Evolutionary conservation across 2,797 vertebrate genomes (phyloP).

Genomic region (Neosalanx taihuensis): DNA sequence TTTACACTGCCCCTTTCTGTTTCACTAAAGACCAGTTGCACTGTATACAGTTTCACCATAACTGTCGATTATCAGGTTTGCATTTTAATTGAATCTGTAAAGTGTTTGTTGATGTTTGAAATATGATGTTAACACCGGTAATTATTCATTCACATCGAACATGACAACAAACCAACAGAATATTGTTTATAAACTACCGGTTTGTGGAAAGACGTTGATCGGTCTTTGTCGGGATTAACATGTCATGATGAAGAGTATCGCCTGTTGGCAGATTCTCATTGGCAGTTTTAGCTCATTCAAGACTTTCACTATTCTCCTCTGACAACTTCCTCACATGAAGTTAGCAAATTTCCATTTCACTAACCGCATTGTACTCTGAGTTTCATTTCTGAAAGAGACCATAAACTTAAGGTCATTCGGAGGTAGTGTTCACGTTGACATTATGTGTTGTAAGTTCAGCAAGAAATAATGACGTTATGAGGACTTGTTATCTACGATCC

Average conservation of each 20-base stretch:
- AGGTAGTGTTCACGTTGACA: background rate
- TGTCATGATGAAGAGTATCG: conserved; percentile 38
- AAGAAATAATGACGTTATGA: background rate
- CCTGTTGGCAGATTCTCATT: conserved; percentile 41
- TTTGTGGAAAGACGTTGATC: conserved; percentile 33
- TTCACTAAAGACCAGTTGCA: background rate
- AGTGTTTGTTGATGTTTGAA: background rate
- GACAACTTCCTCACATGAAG: conserved; percentile 38
- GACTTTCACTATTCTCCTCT: conserved; percentile 30
- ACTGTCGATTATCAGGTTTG: background rate
- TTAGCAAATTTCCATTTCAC: conserved; percentile 21
- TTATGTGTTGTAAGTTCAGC: background rate
- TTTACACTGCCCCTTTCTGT: background rate
- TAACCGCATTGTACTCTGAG: background rate
- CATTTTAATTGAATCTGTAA: background rate
- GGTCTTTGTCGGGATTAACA: conserved; percentile 42
- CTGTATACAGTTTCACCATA: background rate
- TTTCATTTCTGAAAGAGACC: conserved; percentile 2
- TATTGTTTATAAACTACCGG: conserved; percentile 37
- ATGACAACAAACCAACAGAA: background rate
- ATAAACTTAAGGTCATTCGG: conserved; percentile 13
- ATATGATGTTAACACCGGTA: background rate
- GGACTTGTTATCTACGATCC: conserved; percentile 16
- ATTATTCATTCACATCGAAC: background rate
- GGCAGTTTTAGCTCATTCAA: conserved; percentile 18